Evolutionary conservation across 2,113 vertebrate genomes (phyloP).

Genomic region (Gobius niger): DNA sequence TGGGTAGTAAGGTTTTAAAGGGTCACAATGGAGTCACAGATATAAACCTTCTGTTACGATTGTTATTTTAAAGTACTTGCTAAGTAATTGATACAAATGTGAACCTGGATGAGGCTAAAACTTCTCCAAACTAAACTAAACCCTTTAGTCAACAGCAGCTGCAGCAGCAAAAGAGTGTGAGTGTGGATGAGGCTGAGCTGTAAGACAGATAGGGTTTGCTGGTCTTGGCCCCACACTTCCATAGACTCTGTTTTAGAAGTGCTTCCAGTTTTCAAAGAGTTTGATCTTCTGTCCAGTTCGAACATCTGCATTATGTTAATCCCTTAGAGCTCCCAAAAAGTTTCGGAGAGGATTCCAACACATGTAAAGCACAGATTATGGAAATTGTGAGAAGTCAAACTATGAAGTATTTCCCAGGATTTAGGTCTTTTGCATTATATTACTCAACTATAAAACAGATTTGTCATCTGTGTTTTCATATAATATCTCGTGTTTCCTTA

Average conservation of each 20-base stretch:
- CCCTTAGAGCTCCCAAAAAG: conserved; percentile 18
- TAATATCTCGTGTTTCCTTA: too few species aligned
- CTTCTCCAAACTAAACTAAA: too few species aligned
- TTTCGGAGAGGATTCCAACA: conserved; percentile 12
- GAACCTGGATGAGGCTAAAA: neutral
- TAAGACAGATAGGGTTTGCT: conserved; percentile 19
- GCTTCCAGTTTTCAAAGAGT: conserved; percentile 11
- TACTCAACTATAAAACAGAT: too few species aligned
- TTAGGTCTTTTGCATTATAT: neutral
- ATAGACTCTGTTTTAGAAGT: conserved; percentile 22
- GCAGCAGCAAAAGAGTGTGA: neutral
- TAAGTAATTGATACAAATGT: neutral
- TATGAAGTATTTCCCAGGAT: conserved; percentile 21
- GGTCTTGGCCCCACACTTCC: conserved; percentile 15
- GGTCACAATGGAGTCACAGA: too few species aligned
- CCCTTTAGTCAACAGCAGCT: too few species aligned
- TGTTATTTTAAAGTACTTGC: neutral
- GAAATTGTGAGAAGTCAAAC: neutral
- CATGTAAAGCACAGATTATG: conserved; percentile 10
- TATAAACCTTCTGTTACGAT: too few species aligned
- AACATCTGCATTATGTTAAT: conserved; percentile 44
- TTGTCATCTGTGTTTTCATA: too few species aligned
- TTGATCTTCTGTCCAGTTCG: conserved; percentile 34
- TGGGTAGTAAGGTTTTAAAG: too few species aligned
- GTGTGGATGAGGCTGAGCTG: conserved; percentile 19